phyloP scores from a whole-genome alignment of 2,113 vertebrate genomes.

The Pogona vitticeps region DNA sequence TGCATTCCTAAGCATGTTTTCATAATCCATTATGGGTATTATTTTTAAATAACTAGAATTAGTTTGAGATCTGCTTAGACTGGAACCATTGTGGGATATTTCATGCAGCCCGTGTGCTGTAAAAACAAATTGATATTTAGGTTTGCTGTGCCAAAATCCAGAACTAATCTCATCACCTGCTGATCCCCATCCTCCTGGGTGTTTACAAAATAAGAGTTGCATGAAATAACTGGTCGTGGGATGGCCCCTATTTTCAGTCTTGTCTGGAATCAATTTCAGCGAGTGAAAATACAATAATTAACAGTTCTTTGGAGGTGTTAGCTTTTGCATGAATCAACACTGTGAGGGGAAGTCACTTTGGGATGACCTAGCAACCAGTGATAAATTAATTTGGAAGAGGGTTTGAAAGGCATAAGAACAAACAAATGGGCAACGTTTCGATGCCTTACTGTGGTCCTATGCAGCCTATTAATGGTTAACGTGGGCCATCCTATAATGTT shows the following conservation, averaged over 20 bases:
- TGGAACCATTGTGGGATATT: background rate
- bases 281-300: conserved; percentile 10
- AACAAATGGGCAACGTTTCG: background rate
- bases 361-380: background rate
- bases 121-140: background rate
- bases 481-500: background rate
- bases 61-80: background rate
- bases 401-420: background rate
- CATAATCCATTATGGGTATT: background rate
- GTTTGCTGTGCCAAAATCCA: conserved; percentile 7
- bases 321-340: background rate
- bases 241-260: background rate
- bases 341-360: background rate
- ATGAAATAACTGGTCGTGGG: background rate
- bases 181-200: background rate
- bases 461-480: background rate
- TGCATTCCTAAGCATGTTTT: background rate
- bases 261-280: background rate
- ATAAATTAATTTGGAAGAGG: background rate
- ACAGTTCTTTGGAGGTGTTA: background rate
- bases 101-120: background rate
- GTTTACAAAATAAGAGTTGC: conserved; percentile 20
- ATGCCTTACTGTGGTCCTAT: background rate
- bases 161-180: conserved; percentile 16
- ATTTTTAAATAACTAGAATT: background rate